These are phyloP conservation scores for Eubasilissa regina DNA, from an alignment of 1,140 invertebrate species.

Conservation along the genomic window DNA sequence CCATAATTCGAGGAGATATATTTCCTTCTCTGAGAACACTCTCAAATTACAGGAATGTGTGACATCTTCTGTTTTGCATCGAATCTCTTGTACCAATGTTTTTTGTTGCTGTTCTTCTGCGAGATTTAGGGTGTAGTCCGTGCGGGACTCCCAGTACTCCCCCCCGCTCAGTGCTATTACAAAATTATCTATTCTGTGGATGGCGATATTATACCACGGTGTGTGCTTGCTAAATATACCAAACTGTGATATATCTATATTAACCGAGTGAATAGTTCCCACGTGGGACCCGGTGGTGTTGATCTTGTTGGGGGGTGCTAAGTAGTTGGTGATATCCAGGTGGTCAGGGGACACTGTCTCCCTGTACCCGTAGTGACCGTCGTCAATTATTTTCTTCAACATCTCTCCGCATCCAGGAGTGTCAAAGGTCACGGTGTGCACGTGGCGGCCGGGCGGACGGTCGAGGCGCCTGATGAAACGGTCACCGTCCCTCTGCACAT, in stretches of 20 bases:
- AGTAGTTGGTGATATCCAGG: not conserved
- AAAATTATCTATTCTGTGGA: too few relatives aligned
- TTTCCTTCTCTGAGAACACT: too few relatives aligned
- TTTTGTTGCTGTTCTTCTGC: too few relatives aligned
- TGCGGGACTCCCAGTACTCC: too few relatives aligned
- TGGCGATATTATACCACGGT: too few relatives aligned
- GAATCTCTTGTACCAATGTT: too few relatives aligned
- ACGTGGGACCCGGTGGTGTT: not conserved
- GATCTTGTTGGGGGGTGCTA: not conserved
- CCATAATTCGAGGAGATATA: too few relatives aligned
- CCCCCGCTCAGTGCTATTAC: too few relatives aligned
- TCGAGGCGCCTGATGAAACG: not conserved
- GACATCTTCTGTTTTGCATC: too few relatives aligned
- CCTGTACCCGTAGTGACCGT: not conserved
- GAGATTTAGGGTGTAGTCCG: too few relatives aligned
- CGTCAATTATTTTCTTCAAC: not conserved
- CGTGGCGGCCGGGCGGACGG: not conserved
- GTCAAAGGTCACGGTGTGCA: constrained; percentile 12
- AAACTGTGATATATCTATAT: not conserved
- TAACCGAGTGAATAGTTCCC: not conserved
- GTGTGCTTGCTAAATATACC: too few relatives aligned
- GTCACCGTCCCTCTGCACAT: not conserved
- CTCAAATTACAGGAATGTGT: too few relatives aligned
- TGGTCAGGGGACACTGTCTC: not conserved
- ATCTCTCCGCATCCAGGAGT: not conserved